These are phyloP conservation scores for Neosilurus mollespiculum DNA, from an alignment of 2,797 vertebrate species.

Conservation along the genomic window DNA sequence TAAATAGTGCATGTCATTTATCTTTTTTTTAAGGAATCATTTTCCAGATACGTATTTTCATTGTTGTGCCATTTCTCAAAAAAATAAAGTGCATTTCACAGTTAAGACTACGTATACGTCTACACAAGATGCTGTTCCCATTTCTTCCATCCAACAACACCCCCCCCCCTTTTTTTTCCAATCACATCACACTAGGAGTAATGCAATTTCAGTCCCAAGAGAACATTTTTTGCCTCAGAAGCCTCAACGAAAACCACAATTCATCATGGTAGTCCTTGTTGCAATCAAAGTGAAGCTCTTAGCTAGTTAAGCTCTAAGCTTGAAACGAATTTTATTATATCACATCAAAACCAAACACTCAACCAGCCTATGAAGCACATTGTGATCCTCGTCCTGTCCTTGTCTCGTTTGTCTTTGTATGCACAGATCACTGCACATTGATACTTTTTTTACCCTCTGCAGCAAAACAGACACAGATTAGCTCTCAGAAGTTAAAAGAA, in stretches of 20 bases:
- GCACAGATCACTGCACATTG: conserved; percentile 15
- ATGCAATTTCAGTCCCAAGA: conserved; percentile 10
- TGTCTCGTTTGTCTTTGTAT: not conserved
- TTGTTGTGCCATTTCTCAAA: conserved; percentile 77
- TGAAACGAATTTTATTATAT: conserved; percentile 6
- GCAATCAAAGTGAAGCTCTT: conserved; percentile 27
- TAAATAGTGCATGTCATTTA: conserved; percentile 81
- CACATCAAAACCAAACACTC: conserved; percentile 17
- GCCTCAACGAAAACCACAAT: not conserved
- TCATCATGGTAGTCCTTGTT: conserved; percentile 27
- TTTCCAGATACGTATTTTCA: conserved; percentile 78
- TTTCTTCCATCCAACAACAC: conserved; percentile 36
- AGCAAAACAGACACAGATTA: conserved; percentile 33
- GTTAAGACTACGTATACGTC: conserved; percentile 75
- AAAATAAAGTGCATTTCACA: conserved; percentile 88
- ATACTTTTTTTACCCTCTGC: conserved; percentile 4
- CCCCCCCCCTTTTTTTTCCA: not conserved
- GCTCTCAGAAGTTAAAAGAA: conserved; percentile 37
- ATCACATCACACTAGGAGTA: not conserved
- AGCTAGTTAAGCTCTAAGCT: not conserved
- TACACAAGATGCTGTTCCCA: conserved; percentile 77
- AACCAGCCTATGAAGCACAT: not conserved
- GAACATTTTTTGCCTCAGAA: conserved; percentile 7
- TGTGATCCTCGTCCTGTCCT: conserved; percentile 12
- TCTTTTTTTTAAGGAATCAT: conserved; percentile 65